These are phyloP conservation scores for Caprella mutica DNA, from an alignment of 2,888 invertebrate species.

Conservation along the genomic window DNA sequence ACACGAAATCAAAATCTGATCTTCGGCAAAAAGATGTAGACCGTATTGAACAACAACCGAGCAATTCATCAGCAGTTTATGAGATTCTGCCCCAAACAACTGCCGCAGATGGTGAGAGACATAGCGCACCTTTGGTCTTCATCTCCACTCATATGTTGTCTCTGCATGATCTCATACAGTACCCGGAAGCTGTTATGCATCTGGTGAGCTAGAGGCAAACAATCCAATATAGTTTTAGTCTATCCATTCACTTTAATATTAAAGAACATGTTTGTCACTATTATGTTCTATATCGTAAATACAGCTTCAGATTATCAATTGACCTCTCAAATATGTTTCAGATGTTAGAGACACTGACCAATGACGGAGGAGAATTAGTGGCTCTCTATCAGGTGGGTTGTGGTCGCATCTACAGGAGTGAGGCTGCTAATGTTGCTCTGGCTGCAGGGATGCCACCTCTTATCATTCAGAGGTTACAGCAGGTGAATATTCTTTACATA, in stretches of 20 bases:
- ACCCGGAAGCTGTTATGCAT: not conserved
- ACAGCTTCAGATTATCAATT: not conserved
- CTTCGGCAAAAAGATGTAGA: no score
- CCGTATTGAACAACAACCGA: no score
- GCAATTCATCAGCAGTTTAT: no score
- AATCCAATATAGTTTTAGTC: not conserved
- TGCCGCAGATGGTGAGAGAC: not conserved
- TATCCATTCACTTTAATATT: not conserved
- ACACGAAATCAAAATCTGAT: no score
- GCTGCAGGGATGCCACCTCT: not conserved
- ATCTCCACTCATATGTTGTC: slow-evolving; percentile 10
- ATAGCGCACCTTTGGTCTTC: slow-evolving; percentile 4
- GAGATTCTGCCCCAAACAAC: not conserved
- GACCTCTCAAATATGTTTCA: not conserved
- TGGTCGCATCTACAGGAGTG: not conserved
- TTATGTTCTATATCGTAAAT: not conserved
- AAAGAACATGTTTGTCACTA: not conserved
- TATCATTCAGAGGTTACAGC: not conserved
- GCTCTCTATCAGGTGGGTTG: slow-evolving; percentile 9
- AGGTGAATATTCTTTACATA: not conserved
- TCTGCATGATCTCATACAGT: slow-evolving; percentile 1
- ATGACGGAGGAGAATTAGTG: slow-evolving; percentile 4
- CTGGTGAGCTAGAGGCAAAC: not conserved
- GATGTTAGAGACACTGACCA: not conserved
- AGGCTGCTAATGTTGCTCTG: slow-evolving; percentile 1